Evolutionary conservation across 2,888 invertebrate genomes (phyloP), one percentile per base, ranked within the genome.

Genomic region (Acanthosoma haemorrhoidale): DNA sequence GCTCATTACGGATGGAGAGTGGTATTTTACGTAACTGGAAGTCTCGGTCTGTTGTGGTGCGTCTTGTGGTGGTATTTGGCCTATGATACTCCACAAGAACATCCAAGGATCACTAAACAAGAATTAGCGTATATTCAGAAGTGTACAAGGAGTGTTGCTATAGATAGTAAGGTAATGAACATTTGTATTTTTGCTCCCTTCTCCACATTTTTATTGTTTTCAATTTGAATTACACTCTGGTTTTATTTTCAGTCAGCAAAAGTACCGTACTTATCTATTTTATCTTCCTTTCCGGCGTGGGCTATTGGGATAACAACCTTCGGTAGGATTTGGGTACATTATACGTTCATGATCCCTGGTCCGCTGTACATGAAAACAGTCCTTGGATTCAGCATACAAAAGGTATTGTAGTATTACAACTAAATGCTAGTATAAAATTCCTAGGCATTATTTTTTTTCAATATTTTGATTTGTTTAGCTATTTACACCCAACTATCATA

Each of bases 311-410:
- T 88, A 39, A 88, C 88, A 2, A 89, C 88, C 1, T 89, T 88
- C 76, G 88, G 88, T n/a, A 81, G 88, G 64, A 88, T 89, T 77
- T 89, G 88, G 88, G 85, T 88, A 4, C 88, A 88, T 77, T 89
- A 89, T 77, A 85, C 86, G 25, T 88, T 88, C 78, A 88, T 89
- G 77, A 85, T 87, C 76, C 84, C 85, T 60, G 88, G 88, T 11
- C 88, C 88, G 18, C 84, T 84, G 76, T 89, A 88, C 77, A 88
- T 88, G 86, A 87, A 87, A 78, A 84, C 84, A 70, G 84, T 88
- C 70, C 80, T 88, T 15, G 86, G 86, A 29, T 88, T 88, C 77
- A 84, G 85, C 75, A 88, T 88, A 76, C 85, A 88, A 79, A 84
- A 86, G 78, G 85, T 84, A 75, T 13, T 0, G 6, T n/a, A n/a